Conservation (phyloP, 2,888 invertebrate species). For the Dascillus cervinus region DNA sequence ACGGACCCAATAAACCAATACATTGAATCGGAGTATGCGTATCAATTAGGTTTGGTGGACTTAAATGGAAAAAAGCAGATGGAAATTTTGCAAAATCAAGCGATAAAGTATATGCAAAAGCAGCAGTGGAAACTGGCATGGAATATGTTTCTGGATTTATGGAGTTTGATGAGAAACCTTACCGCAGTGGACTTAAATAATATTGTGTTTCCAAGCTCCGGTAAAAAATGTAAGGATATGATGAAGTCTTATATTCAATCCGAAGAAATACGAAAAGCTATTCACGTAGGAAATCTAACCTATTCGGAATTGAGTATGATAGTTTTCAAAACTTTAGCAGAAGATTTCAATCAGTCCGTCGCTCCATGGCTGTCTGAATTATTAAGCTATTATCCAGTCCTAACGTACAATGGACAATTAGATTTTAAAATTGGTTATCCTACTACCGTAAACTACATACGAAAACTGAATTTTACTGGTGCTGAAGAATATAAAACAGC, state of each 20-base stretch:
- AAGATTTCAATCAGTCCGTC: conserved; percentile 76
- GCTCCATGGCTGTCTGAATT: conserved; percentile 65
- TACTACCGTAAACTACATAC: conserved; percentile 70
- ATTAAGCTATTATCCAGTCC: conserved; percentile 58
- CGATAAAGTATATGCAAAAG: conserved; percentile 52
- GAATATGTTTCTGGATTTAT: conserved; percentile 60
- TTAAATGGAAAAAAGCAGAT: conserved; percentile 54
- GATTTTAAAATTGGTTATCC: conserved; percentile 89
- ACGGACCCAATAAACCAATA: conserved; percentile 73
- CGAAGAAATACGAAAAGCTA: conserved; percentile 56
- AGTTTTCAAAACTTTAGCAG: conserved; percentile 65
- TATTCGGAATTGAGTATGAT: conserved; percentile 53
- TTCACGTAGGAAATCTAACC: conserved; percentile 77
- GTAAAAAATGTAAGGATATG: conserved; percentile 46
- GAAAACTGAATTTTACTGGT: conserved; percentile 62
- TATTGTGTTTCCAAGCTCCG: conserved; percentile 57
- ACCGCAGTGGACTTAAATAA: conserved; percentile 70
- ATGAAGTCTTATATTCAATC: conserved; percentile 58
- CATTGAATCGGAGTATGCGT: conserved; percentile 70
- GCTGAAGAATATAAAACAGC: conserved; percentile 59
- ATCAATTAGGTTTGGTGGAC: conserved; percentile 68
- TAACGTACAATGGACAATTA: conserved; percentile 84
- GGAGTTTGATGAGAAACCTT: conserved; percentile 64
- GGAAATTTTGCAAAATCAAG: conserved; percentile 52
- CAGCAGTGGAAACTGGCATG: conserved; percentile 63